phyloP scores from a whole-genome alignment of 2,888 invertebrate genomes.

The Pelosia muscerda region DNA sequence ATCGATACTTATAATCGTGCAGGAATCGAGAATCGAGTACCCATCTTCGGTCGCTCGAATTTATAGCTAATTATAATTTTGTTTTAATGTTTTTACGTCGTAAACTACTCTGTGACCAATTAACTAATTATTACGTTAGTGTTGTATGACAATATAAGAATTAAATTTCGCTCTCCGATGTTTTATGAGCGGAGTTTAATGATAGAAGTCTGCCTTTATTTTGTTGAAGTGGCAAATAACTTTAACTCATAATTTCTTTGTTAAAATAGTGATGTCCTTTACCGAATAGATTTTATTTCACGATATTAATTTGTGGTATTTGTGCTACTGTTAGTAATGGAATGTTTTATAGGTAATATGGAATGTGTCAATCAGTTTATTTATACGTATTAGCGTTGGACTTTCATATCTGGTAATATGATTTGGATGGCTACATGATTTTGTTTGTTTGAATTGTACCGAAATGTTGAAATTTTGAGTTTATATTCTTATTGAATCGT shows the following conservation, averaged over 20 bases:
- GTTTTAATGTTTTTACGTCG: conserved; percentile 73
- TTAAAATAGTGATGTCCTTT: background rate
- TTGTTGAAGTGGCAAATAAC: conserved; percentile 9
- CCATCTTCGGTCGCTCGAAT: conserved; percentile 74
- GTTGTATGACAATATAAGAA: conserved; percentile 47
- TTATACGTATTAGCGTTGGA: background rate
- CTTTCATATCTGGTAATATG: background rate
- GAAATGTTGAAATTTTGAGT: background rate
- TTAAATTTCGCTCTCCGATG: conserved; percentile 32
- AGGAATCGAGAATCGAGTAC: conserved; percentile 62
- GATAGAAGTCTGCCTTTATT: background rate
- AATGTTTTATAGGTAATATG: background rate
- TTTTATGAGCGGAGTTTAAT: conserved; percentile 15
- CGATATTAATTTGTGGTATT: background rate
- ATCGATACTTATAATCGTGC: conserved; percentile 68
- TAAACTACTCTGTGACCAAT: conserved; percentile 82
- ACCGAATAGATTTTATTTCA: background rate
- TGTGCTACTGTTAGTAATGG: background rate
- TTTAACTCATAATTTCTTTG: background rate
- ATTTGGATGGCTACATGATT: background rate
- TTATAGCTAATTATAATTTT: conserved; percentile 83
- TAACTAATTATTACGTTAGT: conserved; percentile 72
- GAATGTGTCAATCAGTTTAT: background rate
- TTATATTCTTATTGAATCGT: too few relatives aligned
- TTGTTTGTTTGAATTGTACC: too few relatives aligned